Percentiles rank a stretch among this genome's conserved stretches.
phyloP scores from a whole-genome alignment of 2,113 vertebrate genomes.

The Podiceps cristatus region DNA sequence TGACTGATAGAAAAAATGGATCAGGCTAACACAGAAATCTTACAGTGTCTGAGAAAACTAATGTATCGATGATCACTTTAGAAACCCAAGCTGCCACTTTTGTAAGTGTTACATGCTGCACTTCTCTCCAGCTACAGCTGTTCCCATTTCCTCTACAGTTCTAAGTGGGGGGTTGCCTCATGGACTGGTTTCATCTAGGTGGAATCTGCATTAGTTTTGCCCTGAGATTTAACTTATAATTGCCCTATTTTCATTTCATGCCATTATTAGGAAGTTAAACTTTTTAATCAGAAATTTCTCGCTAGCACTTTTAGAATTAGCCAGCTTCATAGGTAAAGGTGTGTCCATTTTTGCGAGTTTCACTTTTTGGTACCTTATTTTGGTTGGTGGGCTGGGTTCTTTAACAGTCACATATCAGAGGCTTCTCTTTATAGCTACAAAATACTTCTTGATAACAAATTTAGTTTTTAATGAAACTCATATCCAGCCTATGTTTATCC shows the following conservation, averaged over 20 bases:
- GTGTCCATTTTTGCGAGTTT: not conserved
- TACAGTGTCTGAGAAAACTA: not conserved
- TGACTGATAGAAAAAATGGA: not conserved
- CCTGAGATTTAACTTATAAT: not conserved
- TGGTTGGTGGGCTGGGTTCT: not conserved
- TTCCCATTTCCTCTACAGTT: not conserved
- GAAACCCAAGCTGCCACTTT: not conserved
- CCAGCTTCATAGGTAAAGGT: not conserved
- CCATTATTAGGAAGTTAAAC: not conserved
- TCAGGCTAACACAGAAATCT: not conserved
- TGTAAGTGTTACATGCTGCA: rapidly evolving
- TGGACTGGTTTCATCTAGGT: not conserved
- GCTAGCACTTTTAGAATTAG: not conserved
- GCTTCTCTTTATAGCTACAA: not conserved
- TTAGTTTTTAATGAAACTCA: not conserved
- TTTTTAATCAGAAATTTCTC: not conserved
- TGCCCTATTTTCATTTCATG: not conserved
- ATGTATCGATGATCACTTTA: not conserved
- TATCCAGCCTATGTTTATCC: not conserved
- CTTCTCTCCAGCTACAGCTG: not conserved
- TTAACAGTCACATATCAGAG: not conserved
- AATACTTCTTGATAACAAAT: not conserved
- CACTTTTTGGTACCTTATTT: not conserved
- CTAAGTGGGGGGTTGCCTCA: not conserved
- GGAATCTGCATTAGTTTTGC: not conserved